phyloP scores from a whole-genome alignment of 2,888 invertebrate species.

The Phaedon cochleariae region DNA sequence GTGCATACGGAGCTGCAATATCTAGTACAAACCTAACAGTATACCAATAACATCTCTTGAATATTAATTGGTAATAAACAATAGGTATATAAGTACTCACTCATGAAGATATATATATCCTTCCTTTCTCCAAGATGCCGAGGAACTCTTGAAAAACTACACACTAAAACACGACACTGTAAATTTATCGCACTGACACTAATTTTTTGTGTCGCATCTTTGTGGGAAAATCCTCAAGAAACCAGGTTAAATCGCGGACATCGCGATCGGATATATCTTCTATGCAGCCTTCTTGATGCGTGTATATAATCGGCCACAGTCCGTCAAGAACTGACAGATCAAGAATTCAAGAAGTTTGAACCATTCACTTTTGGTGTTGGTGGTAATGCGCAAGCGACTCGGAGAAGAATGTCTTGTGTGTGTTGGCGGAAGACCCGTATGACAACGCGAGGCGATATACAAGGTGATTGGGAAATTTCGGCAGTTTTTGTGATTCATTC shows the following conservation, averaged over 20 bases:
- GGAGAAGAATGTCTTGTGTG: conserved; percentile 31
- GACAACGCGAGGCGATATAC: conserved; percentile 8
- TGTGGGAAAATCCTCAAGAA: neutral
- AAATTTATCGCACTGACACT: conserved; percentile 19
- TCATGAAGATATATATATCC: conserved; percentile 15
- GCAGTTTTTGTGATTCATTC: conserved; percentile 2
- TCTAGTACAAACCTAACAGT: conserved; percentile 25
- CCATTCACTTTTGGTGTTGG: conserved; percentile 43
- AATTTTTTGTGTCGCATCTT: conserved; percentile 33
- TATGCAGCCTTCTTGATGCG: conserved; percentile 17
- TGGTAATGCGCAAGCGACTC: conserved; percentile 32
- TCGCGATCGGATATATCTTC: conserved; percentile 22
- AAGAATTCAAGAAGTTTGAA: conserved; percentile 51
- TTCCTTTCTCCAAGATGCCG: conserved; percentile 15
- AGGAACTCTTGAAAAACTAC: conserved; percentile 3
- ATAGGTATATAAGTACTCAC: conserved; percentile 21
- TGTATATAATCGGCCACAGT: conserved; percentile 36
- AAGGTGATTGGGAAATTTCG: neutral
- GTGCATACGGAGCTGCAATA: conserved; percentile 11
- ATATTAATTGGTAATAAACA: conserved; percentile 27
- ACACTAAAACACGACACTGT: conserved; percentile 18
- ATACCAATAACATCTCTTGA: conserved; percentile 14
- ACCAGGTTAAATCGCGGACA: conserved; percentile 21
- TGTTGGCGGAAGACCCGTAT: conserved; percentile 21
- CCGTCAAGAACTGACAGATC: conserved; percentile 54